Evolutionary conservation across 2,797 vertebrate genomes (phyloP).

Genomic region (Sebastes taczanowskii): DNA sequence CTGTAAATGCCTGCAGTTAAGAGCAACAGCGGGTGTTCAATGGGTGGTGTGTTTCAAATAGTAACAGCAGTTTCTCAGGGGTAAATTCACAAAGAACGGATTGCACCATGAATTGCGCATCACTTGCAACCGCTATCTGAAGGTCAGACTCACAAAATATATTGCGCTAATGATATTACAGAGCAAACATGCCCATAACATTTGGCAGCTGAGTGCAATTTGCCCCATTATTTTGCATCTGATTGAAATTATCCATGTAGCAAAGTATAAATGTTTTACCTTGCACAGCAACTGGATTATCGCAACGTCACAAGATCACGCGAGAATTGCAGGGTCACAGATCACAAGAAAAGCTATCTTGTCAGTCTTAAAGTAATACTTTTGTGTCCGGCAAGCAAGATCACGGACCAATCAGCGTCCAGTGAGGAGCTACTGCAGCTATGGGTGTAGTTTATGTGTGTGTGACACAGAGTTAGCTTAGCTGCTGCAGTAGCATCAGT

Average conservation of each 20-base stretch:
- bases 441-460: no score
- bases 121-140: not conserved
- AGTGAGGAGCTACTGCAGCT: no score
- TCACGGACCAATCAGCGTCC: no score
- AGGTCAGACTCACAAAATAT: not conserved
- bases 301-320: accelerated
- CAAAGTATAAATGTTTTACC: not conserved
- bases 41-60: conserved; percentile 50
- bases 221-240: not conserved
- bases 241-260: not conserved
- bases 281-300: no score
- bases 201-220: not conserved
- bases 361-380: no score
- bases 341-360: no score
- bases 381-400: accelerated
- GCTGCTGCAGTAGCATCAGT: no score
- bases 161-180: not conserved
- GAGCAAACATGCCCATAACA: not conserved
- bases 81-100: not conserved
- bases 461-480: no score
- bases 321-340: accelerated
- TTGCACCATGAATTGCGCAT: not conserved
- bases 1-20: conserved; percentile 54
- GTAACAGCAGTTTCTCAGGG: conserved; percentile 26
- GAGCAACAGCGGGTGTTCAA: conserved; percentile 52